A percentile compares a stretch with the other conserved stretches of the same genome.
Evolutionary conservation across 2,113 vertebrate species (phyloP).

Genomic region (Morone saxatilis): DNA sequence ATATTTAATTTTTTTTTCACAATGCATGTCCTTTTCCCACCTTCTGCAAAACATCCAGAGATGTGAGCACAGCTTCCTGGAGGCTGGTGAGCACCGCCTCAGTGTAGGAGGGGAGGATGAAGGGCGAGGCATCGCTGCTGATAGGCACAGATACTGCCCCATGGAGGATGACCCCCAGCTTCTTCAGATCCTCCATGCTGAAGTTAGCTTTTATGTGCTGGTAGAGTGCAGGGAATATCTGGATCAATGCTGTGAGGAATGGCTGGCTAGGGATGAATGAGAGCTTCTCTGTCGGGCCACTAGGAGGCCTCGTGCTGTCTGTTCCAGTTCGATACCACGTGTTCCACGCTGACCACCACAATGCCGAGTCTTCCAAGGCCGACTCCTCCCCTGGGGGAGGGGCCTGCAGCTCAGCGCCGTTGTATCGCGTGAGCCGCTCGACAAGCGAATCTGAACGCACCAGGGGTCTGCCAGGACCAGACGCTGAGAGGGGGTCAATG

Average conservation of each 20-base stretch:
- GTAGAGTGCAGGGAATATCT: constrained; percentile 98
- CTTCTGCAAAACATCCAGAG: constrained; percentile 98
- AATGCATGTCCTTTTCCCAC: constrained; percentile 76
- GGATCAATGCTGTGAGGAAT: constrained; percentile 97
- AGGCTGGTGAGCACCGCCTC: constrained; percentile 97
- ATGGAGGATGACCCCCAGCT: constrained; percentile 94
- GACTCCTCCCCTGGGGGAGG: constrained; percentile 89
- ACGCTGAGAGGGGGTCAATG: constrained; percentile 88
- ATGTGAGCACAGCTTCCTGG: constrained; percentile 96
- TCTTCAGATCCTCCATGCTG: constrained; percentile 96
- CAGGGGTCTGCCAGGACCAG: constrained; percentile 90
- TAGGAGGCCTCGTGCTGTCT: constrained; percentile 94
- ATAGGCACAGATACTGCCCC: constrained; percentile 98
- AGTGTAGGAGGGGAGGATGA: constrained; percentile 97
- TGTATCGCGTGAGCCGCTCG: constrained; percentile 90
- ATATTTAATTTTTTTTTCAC: neutral
- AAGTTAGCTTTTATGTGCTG: constrained; percentile 97
- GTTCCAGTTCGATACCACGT: constrained; percentile 96
- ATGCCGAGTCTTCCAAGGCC: constrained; percentile 90
- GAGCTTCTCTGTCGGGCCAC: constrained; percentile 86
- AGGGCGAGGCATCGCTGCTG: constrained; percentile 98
- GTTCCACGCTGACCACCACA: constrained; percentile 99
- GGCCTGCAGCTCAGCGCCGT: constrained; percentile 74
- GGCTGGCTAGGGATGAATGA: constrained; percentile 98
- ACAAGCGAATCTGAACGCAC: constrained; percentile 92